These are phyloP conservation scores for Phacellophora camtschatica DNA, from an alignment of 30 jellyfish, hydroid and myxozoan genomes.

Conservation along the genomic window DNA sequence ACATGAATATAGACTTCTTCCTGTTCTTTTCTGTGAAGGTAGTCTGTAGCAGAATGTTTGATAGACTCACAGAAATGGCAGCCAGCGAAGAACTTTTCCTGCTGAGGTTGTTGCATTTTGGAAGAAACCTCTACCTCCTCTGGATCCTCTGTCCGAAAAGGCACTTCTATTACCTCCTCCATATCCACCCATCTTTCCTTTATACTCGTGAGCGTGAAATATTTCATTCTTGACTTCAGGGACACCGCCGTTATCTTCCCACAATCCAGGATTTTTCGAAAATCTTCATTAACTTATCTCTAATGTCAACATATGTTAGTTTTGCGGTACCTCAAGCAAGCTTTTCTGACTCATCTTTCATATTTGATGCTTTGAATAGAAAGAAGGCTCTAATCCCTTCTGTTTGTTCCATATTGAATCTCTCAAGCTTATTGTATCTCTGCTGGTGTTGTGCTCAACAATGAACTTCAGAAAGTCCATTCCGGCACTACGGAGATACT, in stretches of 20 bases:
- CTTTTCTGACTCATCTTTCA: background rate
- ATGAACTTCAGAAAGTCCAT: background rate
- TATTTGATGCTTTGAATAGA: background rate
- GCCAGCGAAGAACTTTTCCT: background rate
- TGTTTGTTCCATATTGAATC: background rate
- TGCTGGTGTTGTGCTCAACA: background rate
- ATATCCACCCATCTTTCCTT: no score
- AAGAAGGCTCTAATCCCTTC: background rate
- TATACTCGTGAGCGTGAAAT: background rate
- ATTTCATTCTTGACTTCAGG: background rate
- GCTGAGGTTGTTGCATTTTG: background rate
- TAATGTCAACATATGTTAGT: background rate
- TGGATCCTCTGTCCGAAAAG: background rate
- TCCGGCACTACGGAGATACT: background rate
- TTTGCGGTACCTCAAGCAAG: background rate
- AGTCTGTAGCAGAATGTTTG: background rate
- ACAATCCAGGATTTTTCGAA: background rate
- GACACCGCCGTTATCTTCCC: background rate
- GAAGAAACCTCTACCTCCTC: conserved; percentile 1
- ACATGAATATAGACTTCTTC: background rate
- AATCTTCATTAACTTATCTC: background rate
- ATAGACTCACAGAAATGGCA: background rate
- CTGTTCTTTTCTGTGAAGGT: background rate
- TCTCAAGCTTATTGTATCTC: background rate
- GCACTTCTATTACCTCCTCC: background rate